Base-by-base conservation (phyloP, 2,797 vertebrate species). In the Pseudopleuronectes americanus region DNA sequence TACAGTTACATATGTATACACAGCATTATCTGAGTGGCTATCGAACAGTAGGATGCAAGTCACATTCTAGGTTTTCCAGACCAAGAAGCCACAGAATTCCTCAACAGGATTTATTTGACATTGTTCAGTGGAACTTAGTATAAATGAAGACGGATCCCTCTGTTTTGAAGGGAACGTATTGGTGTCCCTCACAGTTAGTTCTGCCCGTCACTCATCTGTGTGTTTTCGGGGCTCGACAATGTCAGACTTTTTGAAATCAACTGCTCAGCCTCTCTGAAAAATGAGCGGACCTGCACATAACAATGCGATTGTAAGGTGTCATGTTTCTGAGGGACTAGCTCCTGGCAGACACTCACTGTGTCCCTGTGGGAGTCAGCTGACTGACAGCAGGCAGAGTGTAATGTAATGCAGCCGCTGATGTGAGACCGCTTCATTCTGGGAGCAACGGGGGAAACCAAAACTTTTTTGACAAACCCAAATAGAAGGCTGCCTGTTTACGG, bases 321-420 rank as follows among this genome's bases (percentile, higher is more conserved):
- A 62, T 75, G 74, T 75, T 77, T 68, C 26, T 43, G 56, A 63
- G 31, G 60, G 31, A 68, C 71, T 64, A 48, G 64, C 75, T 78
- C 67, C 72, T 66, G 38, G 49, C 73, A 48, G 68, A 80, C 28
- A 58, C 57, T 56, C 62, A 56, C 26, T 5, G 21, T 6, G 23
- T 84, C 67, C 57, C 63, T 67, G 78, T 81, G 62, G 81, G 83
- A 16, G 68, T 81, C 78, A 48, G 67, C 65, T 85, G 79, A 84
- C 80, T 87, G 88, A 84, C 87, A 81, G 74, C 23, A 68, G 65
- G 74, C 62, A 61, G 45, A 65, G 57, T 76, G 48, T 65, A 68
- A 76, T 68, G 70, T 51, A 79, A 76, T 68, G 75, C 68, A 64
- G 8, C 53, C 47, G 2, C 51, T 48, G 61, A 78, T 79, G 77